Base-by-base conservation (phyloP, 2,113 vertebrate species). In the Nothobranchius furzeri region DNA sequence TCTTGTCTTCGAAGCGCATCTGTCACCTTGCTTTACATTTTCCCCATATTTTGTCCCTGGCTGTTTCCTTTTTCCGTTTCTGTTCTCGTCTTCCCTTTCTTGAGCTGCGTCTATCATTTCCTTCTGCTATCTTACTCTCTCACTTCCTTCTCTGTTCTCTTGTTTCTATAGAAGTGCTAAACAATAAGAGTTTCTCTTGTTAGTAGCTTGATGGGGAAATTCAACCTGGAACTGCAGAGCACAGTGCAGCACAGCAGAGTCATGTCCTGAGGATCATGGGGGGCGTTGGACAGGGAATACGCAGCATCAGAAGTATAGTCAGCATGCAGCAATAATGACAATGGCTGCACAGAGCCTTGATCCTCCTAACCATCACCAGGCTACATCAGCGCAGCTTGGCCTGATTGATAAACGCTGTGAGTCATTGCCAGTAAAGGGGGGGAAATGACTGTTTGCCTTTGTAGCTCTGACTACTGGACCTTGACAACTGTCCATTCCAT, bases 141-240 rank as follows among this genome's bases (percentile, higher is more conserved):
- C 12, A 11, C 68, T 43, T 13, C 35, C 17, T 60, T 60, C 64
- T 76, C 60, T 56, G 60, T 61, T 76, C 46, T 60, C 76, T 73
- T 70, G 5, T 82, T 85, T 64, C 61, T 79, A 89, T 91, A 90
- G 86, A 91, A 91, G 88, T 90, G 81, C 73, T 88, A 85, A 91
- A 91, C 87, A 91, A 89, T 83, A 72, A 85, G 67, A 73, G 68
- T 79, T 82, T 71, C 71, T 56, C 79, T 90, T 74, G 59, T 62
- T 70, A 54, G 79, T 81, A 80, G 68, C 78, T 76, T 86, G 42
- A 24, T 61, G 48, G 74, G 73, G 65, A 80, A 73, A 85, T 85
- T 68, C 53, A 58, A 52, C 54, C 74, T 71, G 66, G 73, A 84
- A 78, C 77, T 76, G 75, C 66, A 49, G 75, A 60, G 64, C 77